phyloP scores from a whole-genome alignment of 1,140 invertebrate genomes.

The Drosophila mauritiana region DNA sequence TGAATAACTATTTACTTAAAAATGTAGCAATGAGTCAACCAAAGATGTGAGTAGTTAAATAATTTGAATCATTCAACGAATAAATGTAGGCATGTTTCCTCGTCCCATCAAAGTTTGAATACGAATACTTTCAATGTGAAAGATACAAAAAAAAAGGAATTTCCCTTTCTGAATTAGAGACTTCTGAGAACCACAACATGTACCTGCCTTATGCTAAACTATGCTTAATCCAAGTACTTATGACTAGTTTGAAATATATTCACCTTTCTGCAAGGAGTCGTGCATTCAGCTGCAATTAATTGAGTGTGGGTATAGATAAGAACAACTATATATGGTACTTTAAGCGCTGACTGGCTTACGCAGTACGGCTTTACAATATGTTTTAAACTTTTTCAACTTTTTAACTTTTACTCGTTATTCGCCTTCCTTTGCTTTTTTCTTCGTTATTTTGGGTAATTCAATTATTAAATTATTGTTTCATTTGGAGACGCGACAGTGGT shows the following conservation, averaged over 20 bases:
- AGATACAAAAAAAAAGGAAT: not conserved
- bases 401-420: constrained; percentile 14
- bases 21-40: not conserved
- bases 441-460: constrained; percentile 36
- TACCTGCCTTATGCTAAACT: constrained; percentile 36
- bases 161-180: not conserved
- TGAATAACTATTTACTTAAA: not conserved
- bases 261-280: constrained; percentile 81
- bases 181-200: not conserved
- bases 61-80: not conserved
- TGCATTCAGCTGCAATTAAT: constrained; percentile 81
- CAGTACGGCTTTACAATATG: constrained; percentile 3
- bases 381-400: constrained; percentile 3
- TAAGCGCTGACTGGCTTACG: constrained; percentile 34
- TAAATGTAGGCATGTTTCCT: too few relatives aligned
- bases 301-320: constrained; percentile 70
- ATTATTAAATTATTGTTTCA: constrained; percentile 56
- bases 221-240: constrained; percentile 42
- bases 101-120: not conserved
- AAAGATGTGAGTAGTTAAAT: not conserved
- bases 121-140: not conserved
- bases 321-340: constrained; percentile 44
- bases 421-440: constrained; percentile 16
- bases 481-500: constrained; percentile 41
- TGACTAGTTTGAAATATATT: constrained; percentile 63